Evolutionary conservation across 2,888 invertebrate species (phyloP).

Genomic region (Tenthredo distinguenda): DNA sequence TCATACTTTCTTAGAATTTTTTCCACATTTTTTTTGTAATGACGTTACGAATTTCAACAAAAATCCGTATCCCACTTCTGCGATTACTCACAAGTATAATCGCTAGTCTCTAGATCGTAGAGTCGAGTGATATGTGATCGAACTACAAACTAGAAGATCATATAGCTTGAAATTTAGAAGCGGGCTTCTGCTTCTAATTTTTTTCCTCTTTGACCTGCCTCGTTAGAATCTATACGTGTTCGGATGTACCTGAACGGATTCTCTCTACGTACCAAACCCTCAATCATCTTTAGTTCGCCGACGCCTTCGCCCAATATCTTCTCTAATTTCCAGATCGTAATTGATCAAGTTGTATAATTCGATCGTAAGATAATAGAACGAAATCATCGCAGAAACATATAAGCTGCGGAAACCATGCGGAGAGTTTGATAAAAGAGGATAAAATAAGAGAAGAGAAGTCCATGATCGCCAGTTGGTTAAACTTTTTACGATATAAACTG

Average conservation of each 20-base stretch:
- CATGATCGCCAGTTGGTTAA: constrained; percentile 20
- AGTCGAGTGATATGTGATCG: not conserved
- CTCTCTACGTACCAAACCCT: not conserved
- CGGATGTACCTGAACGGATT: no score
- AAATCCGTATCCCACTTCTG: no score
- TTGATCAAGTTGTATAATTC: not conserved
- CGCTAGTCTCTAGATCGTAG: not conserved
- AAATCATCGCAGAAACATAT: not conserved
- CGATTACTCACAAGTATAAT: no score
- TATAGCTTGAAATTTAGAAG: not conserved
- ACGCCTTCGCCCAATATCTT: not conserved
- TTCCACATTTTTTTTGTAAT: no score
- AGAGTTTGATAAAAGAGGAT: not conserved
- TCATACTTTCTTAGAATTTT: no score
- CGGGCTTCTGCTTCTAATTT: not conserved
- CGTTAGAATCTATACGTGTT: no score
- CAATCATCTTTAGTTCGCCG: not conserved
- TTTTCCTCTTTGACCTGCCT: not conserved
- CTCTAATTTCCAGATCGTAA: not conserved
- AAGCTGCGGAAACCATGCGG: not conserved
- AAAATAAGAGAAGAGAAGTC: not conserved
- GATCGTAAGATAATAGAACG: not conserved
- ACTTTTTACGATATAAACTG: not conserved
- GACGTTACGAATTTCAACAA: no score
- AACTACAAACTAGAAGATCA: not conserved